Evolutionary conservation across 2,888 invertebrate genomes (phyloP), one percentile per base, ranked within the genome.

Genomic region (Zaprionus lineosus): DNA sequence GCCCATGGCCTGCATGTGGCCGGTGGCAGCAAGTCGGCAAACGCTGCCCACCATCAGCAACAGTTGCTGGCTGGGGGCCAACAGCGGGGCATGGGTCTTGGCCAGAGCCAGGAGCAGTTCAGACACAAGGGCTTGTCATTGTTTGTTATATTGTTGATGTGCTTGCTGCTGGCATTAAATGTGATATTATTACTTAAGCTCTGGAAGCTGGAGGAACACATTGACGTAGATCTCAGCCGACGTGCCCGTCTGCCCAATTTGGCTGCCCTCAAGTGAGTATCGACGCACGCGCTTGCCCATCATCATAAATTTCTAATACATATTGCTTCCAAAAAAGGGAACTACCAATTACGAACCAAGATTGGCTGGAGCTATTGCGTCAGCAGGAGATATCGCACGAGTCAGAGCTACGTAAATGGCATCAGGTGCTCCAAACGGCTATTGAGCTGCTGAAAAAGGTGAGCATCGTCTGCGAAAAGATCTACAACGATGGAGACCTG

Each of bases 101-200:
- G 52, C n/a, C 52, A 37, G 44, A 40, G 41, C 8, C 53, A 48
- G 52, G 43, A 65, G 28, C 56, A 37, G 55, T 61, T 72, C 52
- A 86, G 85, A 79, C 87, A 87, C 78, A 89, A 88, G 74, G 86
- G 88, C 72, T 86, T 90, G 56, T 88, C 90, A 65, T 78, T 88
- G 74, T 90, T 91, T 74, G 91, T 92, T 65, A 90, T 91, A 75
- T 83, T 89, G 68, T 89, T 93, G 68, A 91, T 94, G 89, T 91
- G 94, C 83, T 90, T 93, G 68, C 91, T 93, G 71, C 92, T 94
- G 68, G 91, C 95, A 78, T 90, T 96, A 82, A 95, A 95, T 91
- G 95, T 94, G 68, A 91, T 95, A 88, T 92, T 97, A 59, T 96
- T 96, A 91, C 95, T 95, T 91, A 94, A 95, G 91, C 91, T 97